Evolutionary conservation across 2,797 vertebrate species (phyloP).

Genomic region (Bryconaethiops microstoma): DNA sequence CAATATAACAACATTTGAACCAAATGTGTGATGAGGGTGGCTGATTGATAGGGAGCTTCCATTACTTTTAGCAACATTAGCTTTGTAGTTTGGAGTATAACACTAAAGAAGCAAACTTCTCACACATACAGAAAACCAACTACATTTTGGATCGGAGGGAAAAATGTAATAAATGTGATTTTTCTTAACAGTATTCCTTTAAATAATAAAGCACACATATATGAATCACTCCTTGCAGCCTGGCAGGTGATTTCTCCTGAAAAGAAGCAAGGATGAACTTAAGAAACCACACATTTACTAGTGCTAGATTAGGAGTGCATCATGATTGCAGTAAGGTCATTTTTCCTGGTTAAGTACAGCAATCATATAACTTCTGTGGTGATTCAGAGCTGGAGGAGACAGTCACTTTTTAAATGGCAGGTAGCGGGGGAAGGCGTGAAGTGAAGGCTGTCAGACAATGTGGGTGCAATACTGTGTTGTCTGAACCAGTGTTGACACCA

Average conservation of each 20-base stretch:
- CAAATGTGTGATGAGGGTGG: too few relatives aligned
- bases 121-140: neutral
- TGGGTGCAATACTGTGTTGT: conserved; percentile 8
- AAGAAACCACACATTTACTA: neutral
- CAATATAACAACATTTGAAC: too few relatives aligned
- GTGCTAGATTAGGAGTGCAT: neutral
- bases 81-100: neutral
- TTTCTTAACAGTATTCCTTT: too few relatives aligned
- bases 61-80: too few relatives aligned
- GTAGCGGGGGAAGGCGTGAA: conserved; percentile 21
- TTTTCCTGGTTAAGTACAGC: conserved; percentile 18
- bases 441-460: conserved; percentile 33
- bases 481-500: neutral
- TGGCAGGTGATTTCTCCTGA: neutral
- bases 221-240: neutral
- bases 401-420: conserved; percentile 32
- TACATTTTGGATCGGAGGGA: neutral
- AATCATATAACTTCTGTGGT: conserved; percentile 27
- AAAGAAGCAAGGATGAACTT: neutral
- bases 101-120: neutral
- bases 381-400: conserved; percentile 38
- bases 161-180: too few relatives aligned
- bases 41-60: neutral
- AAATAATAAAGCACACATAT: neutral
- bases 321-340: conserved; percentile 17